These are phyloP conservation scores for Dicycla oo DNA, from an alignment of 2,888 invertebrate genomes.

Conservation along the genomic window DNA sequence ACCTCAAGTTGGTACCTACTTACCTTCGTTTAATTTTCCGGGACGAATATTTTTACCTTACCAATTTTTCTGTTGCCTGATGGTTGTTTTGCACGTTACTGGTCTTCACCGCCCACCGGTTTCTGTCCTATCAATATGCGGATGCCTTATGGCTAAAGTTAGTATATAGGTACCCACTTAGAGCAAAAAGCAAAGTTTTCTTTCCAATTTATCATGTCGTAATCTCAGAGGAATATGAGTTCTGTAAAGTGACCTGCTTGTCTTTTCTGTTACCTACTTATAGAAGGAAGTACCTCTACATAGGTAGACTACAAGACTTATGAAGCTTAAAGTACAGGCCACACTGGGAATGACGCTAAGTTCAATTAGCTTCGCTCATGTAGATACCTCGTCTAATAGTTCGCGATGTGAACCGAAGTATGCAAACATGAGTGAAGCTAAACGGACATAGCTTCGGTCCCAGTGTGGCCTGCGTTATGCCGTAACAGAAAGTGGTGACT, in stretches of 20 bases:
- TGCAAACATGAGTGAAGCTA: too few species aligned
- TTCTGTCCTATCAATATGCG: too few species aligned
- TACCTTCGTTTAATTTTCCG: background rate
- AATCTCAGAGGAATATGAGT: background rate
- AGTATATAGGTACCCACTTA: background rate
- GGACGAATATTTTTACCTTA: background rate
- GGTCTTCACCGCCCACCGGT: too few species aligned
- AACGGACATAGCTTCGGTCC: too few species aligned
- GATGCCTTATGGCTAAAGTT: background rate
- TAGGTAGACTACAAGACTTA: background rate
- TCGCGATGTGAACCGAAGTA: too few species aligned
- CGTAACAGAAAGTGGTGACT: too few species aligned
- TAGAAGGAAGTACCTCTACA: background rate
- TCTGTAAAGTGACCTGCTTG: background rate
- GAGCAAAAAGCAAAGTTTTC: background rate
- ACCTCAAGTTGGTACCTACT: background rate
- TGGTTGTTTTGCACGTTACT: too few species aligned
- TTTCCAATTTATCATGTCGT: background rate
- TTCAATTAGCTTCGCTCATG: too few species aligned
- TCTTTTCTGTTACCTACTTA: background rate
- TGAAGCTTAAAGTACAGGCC: background rate
- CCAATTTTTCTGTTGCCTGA: too few species aligned
- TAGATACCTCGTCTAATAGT: too few species aligned
- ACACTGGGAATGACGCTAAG: too few species aligned
- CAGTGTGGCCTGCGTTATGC: too few species aligned